Conservation (phyloP, 2,113 vertebrate species). For the Misgurnus anguillicaudatus region DNA sequence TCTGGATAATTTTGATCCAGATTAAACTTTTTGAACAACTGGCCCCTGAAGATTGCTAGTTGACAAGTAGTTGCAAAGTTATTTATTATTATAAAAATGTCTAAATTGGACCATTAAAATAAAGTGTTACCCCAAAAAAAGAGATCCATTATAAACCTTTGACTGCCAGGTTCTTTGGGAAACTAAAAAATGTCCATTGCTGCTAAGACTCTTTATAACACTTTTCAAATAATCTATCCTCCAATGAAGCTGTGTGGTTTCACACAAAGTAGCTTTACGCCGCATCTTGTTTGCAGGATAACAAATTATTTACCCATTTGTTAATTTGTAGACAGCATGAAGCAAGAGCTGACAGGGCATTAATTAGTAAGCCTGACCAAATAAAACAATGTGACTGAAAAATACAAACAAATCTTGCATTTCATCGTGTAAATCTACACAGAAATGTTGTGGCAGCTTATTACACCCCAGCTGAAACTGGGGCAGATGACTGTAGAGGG, state of each 20-base stretch:
- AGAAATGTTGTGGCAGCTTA: constrained; percentile 25
- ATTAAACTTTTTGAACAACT: too few species aligned
- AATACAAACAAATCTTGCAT: constrained; percentile 35
- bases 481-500: constrained; percentile 31
- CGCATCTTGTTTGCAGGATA: constrained; percentile 23
- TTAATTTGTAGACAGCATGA: constrained; percentile 37
- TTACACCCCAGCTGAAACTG: constrained; percentile 27
- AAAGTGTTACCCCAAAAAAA: too few species aligned
- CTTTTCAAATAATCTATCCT: not conserved
- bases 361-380: constrained; percentile 37
- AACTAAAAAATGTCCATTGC: too few species aligned
- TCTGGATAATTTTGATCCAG: too few species aligned
- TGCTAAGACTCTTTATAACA: too few species aligned
- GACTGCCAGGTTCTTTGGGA: too few species aligned
- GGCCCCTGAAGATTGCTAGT: too few species aligned
- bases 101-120: too few species aligned
- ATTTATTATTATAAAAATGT: too few species aligned
- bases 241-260: not conserved
- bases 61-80: too few species aligned
- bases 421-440: constrained; percentile 37
- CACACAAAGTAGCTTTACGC: not conserved
- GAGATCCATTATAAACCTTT: too few species aligned
- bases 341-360: constrained; percentile 34
- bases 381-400: constrained; percentile 41
- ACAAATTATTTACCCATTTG: constrained; percentile 25